Conservation (phyloP, 2,888 invertebrate species). For the Taphrorychus bicolor region DNA sequence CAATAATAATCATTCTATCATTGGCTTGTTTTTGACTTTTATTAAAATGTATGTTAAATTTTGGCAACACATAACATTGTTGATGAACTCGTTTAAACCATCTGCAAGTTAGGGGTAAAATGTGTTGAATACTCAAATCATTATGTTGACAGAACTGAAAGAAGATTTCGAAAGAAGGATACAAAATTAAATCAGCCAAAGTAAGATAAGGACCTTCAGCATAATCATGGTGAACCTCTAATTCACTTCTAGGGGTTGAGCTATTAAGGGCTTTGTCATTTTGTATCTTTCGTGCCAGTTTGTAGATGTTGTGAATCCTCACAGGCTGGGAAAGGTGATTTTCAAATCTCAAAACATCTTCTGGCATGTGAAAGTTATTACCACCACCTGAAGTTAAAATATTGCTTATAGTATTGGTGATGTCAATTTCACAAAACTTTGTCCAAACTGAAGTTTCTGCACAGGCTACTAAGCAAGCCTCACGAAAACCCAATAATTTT, state of each 20-base stretch:
- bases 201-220: conserved; percentile 86
- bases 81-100: conserved; percentile 66
- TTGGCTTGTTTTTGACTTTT: neutral
- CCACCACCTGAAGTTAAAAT: conserved; percentile 50
- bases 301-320: conserved; percentile 84
- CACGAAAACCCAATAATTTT: conserved; percentile 78
- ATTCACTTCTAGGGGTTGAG: conserved; percentile 61
- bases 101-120: conserved; percentile 68
- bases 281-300: conserved; percentile 69
- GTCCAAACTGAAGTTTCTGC: conserved; percentile 90
- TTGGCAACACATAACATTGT: neutral
- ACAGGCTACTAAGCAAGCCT: conserved; percentile 80
- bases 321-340: conserved; percentile 84
- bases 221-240: conserved; percentile 72
- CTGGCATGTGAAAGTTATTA: conserved; percentile 64
- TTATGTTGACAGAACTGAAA: conserved; percentile 54
- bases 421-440: conserved; percentile 87
- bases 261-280: conserved; percentile 57
- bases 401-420: conserved; percentile 68
- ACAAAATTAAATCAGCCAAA: conserved; percentile 82
- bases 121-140: conserved; percentile 44
- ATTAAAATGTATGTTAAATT: neutral
- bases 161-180: conserved; percentile 72
- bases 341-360: conserved; percentile 80
- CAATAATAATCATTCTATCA: neutral